Evolutionary conservation across 2,113 vertebrate species (phyloP), one percentile per base, ranked within the genome.

Genomic region (Cygnus atratus): DNA sequence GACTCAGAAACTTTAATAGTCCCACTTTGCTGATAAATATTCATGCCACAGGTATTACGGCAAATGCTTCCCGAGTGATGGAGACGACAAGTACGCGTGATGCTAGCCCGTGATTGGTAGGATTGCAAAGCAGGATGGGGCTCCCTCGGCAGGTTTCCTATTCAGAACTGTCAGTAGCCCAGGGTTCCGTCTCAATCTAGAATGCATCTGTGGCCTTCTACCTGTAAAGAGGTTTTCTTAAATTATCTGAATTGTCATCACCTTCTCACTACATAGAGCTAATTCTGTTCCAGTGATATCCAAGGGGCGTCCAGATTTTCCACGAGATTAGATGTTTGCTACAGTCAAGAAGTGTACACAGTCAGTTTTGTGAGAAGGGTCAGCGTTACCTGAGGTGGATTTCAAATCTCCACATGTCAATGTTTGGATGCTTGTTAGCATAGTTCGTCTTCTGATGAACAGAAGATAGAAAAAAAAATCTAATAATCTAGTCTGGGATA

Each of bases 1-100:
- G 96, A 97, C 93, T 97, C 96, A 97, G 39, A 75, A 82, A 58
- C 76, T 5, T 81, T 95, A 96, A 93, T 95, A 84, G 94, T 76
- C 80, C 91, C 66, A 95, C 94, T 87, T 65, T 61, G 35, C 74
- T 95, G 96, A 97, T 96, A 95, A 96, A 95, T 96, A 93, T 94
- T 97, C 91, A 95, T 82, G 77, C 73, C 91, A 83, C 74, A 70
- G 61, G 77, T 55, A 82, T 92, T 78, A 90, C 4, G 29, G 81
- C 87, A 82, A 75, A 66, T 2, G 89, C 77, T 94, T 97, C 91
- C 93, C 79, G 87, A 70, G 48, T 46, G 89, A 78, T 76, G 81
- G 61, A 76, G 81, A 44, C 95, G 95, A 92, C 93, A 79, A 95
- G 93, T 4, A 24, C 48, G 75, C 43, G 4, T 0, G 67, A 48